Percentiles rank a stretch among this genome's conserved stretches.
These are phyloP conservation scores for Eublepharis macularius DNA, from an alignment of 2,113 vertebrate genomes.

Conservation along the genomic window DNA sequence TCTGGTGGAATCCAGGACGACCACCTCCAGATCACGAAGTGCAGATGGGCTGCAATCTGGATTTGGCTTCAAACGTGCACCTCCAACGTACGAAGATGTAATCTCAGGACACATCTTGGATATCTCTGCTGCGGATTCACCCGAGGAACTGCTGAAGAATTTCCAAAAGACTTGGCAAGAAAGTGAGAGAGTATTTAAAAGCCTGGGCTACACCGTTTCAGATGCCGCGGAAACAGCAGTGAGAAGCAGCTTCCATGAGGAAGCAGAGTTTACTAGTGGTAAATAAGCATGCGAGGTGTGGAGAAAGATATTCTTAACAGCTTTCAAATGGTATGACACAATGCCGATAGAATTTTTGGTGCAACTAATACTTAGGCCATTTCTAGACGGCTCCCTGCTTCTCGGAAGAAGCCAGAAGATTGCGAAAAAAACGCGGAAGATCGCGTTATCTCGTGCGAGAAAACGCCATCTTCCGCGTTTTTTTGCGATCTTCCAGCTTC, in stretches of 20 bases:
- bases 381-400: too few species aligned
- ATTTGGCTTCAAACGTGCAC: slow-evolving; percentile 70
- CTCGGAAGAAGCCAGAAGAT: too few species aligned
- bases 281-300: slow-evolving; percentile 74
- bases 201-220: slow-evolving; percentile 77
- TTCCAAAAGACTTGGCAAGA: slow-evolving; percentile 86
- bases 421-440: too few species aligned
- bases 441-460: too few species aligned
- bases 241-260: slow-evolving; percentile 73
- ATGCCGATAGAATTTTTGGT: neutral
- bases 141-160: slow-evolving; percentile 79
- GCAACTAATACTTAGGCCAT: slow-evolving; percentile 23
- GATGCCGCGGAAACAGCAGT: slow-evolving; percentile 71
- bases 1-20: slow-evolving; percentile 66
- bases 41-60: slow-evolving; percentile 69
- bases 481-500: too few species aligned
- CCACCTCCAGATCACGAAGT: slow-evolving; percentile 65
- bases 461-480: too few species aligned
- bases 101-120: slow-evolving; percentile 80
- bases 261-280: slow-evolving; percentile 75
- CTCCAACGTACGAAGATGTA: slow-evolving; percentile 89
- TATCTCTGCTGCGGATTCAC: slow-evolving; percentile 74
- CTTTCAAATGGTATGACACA: neutral
- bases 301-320: slow-evolving; percentile 51
- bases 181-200: slow-evolving; percentile 83